Evolutionary conservation across 2,888 invertebrate species (phyloP).

Genomic region (Oscheius sp.): DNA sequence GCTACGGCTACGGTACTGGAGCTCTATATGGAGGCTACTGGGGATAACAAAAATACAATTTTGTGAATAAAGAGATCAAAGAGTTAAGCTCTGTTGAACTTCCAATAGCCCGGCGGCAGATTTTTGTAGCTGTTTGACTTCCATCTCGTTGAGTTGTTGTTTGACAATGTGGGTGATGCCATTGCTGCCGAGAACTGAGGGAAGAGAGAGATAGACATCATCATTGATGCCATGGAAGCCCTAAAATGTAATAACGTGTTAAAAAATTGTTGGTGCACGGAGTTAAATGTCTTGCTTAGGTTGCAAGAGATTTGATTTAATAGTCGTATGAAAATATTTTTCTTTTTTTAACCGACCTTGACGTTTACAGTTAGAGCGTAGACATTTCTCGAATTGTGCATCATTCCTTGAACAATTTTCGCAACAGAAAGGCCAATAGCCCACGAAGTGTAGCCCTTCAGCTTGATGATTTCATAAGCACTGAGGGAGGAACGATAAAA

Average conservation of each 20-base stretch:
- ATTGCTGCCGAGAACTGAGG: slow-evolving; percentile 72
- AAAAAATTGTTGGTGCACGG: neutral
- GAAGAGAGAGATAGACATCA: slow-evolving; percentile 86
- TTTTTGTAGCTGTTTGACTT: slow-evolving; percentile 59
- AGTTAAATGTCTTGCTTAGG: neutral
- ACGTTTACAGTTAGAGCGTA: slow-evolving; percentile 71
- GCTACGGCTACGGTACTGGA: slow-evolving; percentile 14
- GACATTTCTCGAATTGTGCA: slow-evolving; percentile 71
- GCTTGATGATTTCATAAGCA: slow-evolving; percentile 75
- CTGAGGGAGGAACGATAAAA: slow-evolving; percentile 73
- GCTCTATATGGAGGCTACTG: slow-evolving; percentile 16
- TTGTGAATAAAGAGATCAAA: slow-evolving; percentile 21
- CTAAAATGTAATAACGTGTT: slow-evolving; percentile 73
- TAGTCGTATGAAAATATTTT: too few species aligned
- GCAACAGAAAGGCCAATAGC: slow-evolving; percentile 72
- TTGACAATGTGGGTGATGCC: slow-evolving; percentile 65
- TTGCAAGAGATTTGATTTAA: too few species aligned
- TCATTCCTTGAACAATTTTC: slow-evolving; percentile 70
- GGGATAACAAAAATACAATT: neutral
- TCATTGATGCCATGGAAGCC: slow-evolving; percentile 83
- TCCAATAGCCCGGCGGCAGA: slow-evolving; percentile 62
- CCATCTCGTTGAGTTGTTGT: slow-evolving; percentile 58
- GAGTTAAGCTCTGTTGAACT: slow-evolving; percentile 55
- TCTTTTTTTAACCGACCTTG: slow-evolving; percentile 58
- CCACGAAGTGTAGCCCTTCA: slow-evolving; percentile 74